A percentile compares a stretch with the other conserved stretches of the same genome.
phyloP scores from a whole-genome alignment of 2,113 vertebrate species.

The Oncorhynchus gorbuscha region DNA sequence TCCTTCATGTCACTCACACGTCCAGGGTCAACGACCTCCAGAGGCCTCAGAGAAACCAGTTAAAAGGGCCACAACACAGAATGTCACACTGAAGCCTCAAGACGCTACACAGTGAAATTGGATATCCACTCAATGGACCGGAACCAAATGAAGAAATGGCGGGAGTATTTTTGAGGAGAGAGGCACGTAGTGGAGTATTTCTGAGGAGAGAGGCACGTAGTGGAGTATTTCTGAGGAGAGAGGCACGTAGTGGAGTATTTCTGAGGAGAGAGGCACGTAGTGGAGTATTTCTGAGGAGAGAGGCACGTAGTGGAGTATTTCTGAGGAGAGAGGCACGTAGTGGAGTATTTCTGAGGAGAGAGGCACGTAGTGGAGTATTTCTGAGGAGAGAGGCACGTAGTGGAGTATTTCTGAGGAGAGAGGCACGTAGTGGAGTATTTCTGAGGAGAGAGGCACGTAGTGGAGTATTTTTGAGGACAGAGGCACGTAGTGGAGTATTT shows the following conservation, averaged over 20 bases:
- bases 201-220: conserved; percentile 41
- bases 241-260: conserved; percentile 36
- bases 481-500: conserved; percentile 36
- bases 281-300: conserved; percentile 39
- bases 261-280: conserved; percentile 40
- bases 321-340: no score
- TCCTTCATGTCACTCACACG: conserved; percentile 62
- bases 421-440: conserved; percentile 36
- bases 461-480: conserved; percentile 38
- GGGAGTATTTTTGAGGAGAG: conserved; percentile 39
- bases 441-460: conserved; percentile 41
- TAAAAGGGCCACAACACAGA: conserved; percentile 61
- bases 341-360: conserved; percentile 38
- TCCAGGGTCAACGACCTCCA: conserved; percentile 60
- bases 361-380: conserved; percentile 36
- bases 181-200: conserved; percentile 36
- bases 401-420: conserved; percentile 38
- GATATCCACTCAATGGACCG: conserved; percentile 58
- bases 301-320: no score
- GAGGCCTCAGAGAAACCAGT: conserved; percentile 42
- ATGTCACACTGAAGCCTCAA: conserved; percentile 53
- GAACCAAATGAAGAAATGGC: conserved; percentile 21
- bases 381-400: conserved; percentile 41
- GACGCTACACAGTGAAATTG: conserved; percentile 53
- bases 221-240: conserved; percentile 40